Conservation (phyloP, 2,113 vertebrate genomes). For the Malaclemys terrapin region DNA sequence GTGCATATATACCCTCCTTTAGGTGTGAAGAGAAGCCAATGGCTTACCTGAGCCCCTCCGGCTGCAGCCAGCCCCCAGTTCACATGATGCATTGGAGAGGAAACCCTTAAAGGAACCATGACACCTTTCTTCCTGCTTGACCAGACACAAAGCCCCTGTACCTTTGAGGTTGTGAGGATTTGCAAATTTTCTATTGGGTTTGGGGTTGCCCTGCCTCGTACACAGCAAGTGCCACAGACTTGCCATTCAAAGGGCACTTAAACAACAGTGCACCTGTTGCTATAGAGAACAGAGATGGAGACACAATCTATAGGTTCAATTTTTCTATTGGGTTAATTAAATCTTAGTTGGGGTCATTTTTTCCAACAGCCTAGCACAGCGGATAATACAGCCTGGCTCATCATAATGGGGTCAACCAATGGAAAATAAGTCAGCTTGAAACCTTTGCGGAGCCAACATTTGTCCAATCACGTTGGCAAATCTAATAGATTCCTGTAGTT, state of each 20-base stretch:
- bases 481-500: neutral
- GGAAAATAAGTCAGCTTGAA: neutral
- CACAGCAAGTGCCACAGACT: neutral
- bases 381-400: neutral
- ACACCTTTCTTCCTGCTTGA: too few species aligned
- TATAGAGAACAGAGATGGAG: neutral
- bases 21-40: too few species aligned
- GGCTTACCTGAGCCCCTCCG: too few species aligned
- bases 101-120: too few species aligned
- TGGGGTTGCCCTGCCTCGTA: neutral
- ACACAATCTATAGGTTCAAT: fast-evolving
- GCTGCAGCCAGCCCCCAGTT: too few species aligned
- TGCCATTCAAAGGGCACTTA: fast-evolving
- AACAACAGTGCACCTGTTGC: neutral
- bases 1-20: too few species aligned
- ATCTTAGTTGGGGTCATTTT: neutral
- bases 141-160: too few species aligned
- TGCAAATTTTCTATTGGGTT: neutral
- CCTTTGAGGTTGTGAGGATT: neutral
- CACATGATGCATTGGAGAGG: too few species aligned
- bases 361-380: neutral
- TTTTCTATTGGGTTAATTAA: neutral
- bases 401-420: neutral
- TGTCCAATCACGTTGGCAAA: neutral
- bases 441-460: neutral